Evolutionary conservation across 2,888 invertebrate genomes (phyloP), one percentile per base, ranked within the genome.

Genomic region (Microctonus aethiopoides): DNA sequence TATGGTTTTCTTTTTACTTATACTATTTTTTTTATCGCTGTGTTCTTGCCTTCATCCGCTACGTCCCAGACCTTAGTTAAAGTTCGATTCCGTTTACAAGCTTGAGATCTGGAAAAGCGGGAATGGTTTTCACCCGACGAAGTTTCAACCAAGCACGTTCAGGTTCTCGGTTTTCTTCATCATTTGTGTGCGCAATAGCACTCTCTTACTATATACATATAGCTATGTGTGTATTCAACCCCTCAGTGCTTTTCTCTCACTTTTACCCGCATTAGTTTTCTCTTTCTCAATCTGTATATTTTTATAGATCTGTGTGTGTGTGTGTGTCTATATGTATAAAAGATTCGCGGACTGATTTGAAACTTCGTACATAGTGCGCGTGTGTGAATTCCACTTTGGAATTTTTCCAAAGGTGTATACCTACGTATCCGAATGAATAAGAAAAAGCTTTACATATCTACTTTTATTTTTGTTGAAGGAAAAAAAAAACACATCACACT

Each of bases 71-170:
- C 61, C 60, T 71, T 65, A 66, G 62, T 72, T 70, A 70, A 72
- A 75, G 65, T 72, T 74, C 74, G 66, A 68, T 73, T 69, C 67
- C 34, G 60, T 70, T 69, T 56, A 66, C 68, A 59, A 72, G 61
- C 54, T 67, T 34, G 59, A 62, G 57, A 66, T 65, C 66, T 70
- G 69, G 65, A 68, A 74, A 71, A 68, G 54, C 69, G 72, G 71
- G 70, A 75, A 72, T 72, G 63, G 72, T 69, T 72, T 73, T 68
- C 69, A 56, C 68, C 7, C 46, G 36, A 29, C 26, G 57, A 72
- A 75, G 71, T 72, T 72, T 72, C 46, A 61, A 39, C 68, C 46
- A 61, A 62, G 62, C 68, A 39, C 68, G 68, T 72, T 60, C 63
- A 62, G 29, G 16, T 51, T 41, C 46, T 61, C 39, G 32, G 52